Evolutionary conservation across 2,797 vertebrate genomes (phyloP).

Genomic region (Microctenopoma steveboyesi): DNA sequence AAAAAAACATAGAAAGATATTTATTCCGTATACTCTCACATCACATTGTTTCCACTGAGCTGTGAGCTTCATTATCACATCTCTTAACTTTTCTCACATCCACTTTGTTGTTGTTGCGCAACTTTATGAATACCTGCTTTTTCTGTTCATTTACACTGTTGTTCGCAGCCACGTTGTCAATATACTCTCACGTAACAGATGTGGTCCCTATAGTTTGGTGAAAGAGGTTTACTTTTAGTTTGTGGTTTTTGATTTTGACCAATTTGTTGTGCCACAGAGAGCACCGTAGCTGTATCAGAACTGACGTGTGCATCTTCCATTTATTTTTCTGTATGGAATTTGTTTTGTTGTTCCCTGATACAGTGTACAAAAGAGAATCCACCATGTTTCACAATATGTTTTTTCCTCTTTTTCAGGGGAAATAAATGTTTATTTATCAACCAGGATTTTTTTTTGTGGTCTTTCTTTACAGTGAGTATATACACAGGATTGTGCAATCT

Average conservation of each 20-base stretch:
- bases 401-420: conserved; percentile 59
- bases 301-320: conserved; percentile 15
- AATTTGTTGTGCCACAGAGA: conserved; percentile 35
- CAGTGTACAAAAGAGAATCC: conserved; percentile 48
- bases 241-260: conserved; percentile 13
- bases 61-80: conserved; percentile 29
- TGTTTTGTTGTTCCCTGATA: conserved; percentile 38
- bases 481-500: conserved; percentile 28
- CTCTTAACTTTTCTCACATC: conserved; percentile 18
- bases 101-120: conserved; percentile 16
- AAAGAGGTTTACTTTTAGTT: conserved; percentile 36
- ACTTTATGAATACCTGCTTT: conserved; percentile 3
- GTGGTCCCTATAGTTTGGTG: conserved; percentile 14
- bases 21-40: conserved; percentile 41
- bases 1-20: conserved; percentile 19
- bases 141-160: conserved; percentile 25
- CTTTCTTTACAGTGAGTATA: conserved; percentile 18
- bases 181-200: conserved; percentile 22
- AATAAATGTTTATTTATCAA: conserved; percentile 77
- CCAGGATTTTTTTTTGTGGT: conserved; percentile 46
- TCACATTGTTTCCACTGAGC: conserved; percentile 42
- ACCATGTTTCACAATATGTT: conserved; percentile 69
- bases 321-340: conserved; percentile 23
- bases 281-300: conserved; percentile 38
- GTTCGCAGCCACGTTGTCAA: conserved; percentile 43